Base-by-base conservation (phyloP, 2,888 invertebrate genomes). In the Griposia aprilina region DNA sequence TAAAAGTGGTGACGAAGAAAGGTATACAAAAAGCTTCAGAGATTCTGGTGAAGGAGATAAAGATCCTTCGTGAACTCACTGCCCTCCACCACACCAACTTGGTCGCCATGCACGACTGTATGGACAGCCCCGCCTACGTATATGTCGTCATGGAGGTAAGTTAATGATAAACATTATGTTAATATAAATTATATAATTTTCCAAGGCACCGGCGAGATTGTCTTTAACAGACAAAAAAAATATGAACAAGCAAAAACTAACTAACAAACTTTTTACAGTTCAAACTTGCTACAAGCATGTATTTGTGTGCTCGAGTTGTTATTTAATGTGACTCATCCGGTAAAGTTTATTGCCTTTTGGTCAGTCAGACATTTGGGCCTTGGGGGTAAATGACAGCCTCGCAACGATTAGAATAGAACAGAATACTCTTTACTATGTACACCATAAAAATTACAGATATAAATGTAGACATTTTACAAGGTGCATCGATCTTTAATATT, bases 111-210 rank as follows among this genome's bases (percentile, higher is more conserved):
- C 97, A 99, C 94, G 99, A 99, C 97, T 99, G 99, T 97, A 99
- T 99, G 97, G 99, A 99, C 97, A 99, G 99, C 80, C 97, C 98
- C 86, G 98, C 98, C 90, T 98, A 99, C 97, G 99, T 99, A 88
- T 99, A 98, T 97, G 98, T 99, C 91, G 99, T 99, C 91, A 99
- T 99, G 99, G 99, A 99, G 98, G 99, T 99, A 95, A 97, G 98
- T 84, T 69, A 76, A 86, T 67, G 69, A 68, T 72, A 71, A 81
- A 72, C 26, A 72, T 50, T 17, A 52, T 23, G 6, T 36, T 20
- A 11, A 15, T 30, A 62, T 20, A 70, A 48, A 52, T 69, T 79
- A 80, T 55, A 48, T 78, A 13, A 36, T 71, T 63, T 63, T 57
- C 15, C 8, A 30, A 55, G 72, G 41, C 48, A 57, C 20, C 74